Percentiles rank a stretch among this genome's conserved stretches.
These are phyloP conservation scores for Melanotaenia trifasciata DNA, from an alignment of 2,797 vertebrate genomes.

Conservation along the genomic window DNA sequence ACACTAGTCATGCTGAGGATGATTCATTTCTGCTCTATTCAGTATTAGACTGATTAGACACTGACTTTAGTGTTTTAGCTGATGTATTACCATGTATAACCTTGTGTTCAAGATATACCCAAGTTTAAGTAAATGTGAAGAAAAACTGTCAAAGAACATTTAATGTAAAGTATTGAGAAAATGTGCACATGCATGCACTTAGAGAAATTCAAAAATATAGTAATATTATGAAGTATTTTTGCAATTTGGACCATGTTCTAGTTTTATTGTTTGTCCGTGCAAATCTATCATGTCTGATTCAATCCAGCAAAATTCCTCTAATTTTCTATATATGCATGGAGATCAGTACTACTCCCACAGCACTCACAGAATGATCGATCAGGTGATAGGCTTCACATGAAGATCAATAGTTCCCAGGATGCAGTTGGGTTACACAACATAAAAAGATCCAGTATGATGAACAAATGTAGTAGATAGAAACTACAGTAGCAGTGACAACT, in stretches of 20 bases:
- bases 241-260: not conserved
- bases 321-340: not conserved
- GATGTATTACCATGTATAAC: not conserved
- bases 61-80: not conserved
- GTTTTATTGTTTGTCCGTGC: not conserved
- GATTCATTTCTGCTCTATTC: not conserved
- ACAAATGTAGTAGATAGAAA: not conserved
- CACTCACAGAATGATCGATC: constrained; percentile 21
- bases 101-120: not conserved
- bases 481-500: not conserved
- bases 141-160: not conserved
- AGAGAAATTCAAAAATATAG: not conserved
- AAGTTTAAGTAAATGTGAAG: not conserved
- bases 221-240: not conserved
- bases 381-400: constrained; percentile 3
- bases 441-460: not conserved
- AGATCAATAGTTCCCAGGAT: constrained; percentile 38
- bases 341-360: not conserved
- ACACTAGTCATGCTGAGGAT: constrained; percentile 4
- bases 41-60: not conserved
- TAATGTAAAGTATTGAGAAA: not conserved
- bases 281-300: not conserved
- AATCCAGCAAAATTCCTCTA: not conserved
- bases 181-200: not conserved
- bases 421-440: constrained; percentile 1